Evolutionary conservation across 1,140 invertebrate genomes (phyloP).

Genomic region (Pentalonia nigronervosa): DNA sequence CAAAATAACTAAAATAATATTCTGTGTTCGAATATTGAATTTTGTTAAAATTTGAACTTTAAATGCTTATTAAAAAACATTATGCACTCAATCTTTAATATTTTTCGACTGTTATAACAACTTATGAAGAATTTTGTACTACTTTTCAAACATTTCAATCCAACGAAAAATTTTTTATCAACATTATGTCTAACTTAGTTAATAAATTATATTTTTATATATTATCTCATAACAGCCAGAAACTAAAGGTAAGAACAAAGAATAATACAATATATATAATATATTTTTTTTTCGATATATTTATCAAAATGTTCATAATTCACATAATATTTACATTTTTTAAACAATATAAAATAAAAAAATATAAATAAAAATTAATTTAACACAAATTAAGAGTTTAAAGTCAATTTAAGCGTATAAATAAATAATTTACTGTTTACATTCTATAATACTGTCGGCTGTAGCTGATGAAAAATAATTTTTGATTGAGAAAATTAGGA

Average conservation of each 20-base stretch:
- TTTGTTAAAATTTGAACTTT: no score
- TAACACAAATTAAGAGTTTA: background rate
- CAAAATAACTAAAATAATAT: no score
- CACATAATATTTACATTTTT: background rate
- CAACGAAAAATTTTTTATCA: no score
- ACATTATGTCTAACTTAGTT: no score
- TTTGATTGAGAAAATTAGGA: slow-evolving; percentile 5
- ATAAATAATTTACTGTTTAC: slow-evolving; percentile 1
- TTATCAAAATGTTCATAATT: background rate
- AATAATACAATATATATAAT: background rate
- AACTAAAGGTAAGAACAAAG: background rate
- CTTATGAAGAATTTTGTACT: no score
- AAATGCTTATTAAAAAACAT: no score
- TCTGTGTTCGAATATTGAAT: no score
- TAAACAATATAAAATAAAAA: background rate
- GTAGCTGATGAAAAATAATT: background rate
- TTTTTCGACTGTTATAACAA: no score
- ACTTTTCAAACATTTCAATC: no score
- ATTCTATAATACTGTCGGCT: background rate
- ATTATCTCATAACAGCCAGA: no score
- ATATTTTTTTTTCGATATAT: background rate
- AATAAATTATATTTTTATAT: no score
- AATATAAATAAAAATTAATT: background rate
- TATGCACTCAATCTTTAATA: no score
- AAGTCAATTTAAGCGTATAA: background rate